Base-by-base conservation (phyloP, 1,140 invertebrate species). In the Ridgeia piscesae region DNA sequence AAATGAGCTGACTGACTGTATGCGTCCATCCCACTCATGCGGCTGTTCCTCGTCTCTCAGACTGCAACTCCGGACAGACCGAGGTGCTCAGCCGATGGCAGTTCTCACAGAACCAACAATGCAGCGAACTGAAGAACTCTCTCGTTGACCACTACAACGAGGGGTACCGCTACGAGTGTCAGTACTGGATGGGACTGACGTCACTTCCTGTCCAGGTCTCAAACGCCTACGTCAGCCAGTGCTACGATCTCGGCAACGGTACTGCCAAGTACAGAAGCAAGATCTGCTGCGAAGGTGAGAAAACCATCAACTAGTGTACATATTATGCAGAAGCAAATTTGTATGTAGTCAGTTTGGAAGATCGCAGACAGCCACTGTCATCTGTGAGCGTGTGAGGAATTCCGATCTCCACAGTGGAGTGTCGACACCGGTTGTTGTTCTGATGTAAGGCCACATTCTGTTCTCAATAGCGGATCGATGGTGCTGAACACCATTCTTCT, bases 171-270 rank as follows among this genome's bases (percentile, higher is more conserved):
- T 34, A 90, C 34, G 35, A 34, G 33, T 90, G 89, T 90, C 89
- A 90, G 35, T 35, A 35, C 35, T 90, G 89, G 89, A 34, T 90
- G 33, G 89, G 89, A 2, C n/a, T 90, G 89, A 90, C 89, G 33
- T 21, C 33, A 31, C 89, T 90, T 4, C 89, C 89, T 17, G 89
- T 33, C 35, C 33, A 33, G 17, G 89, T 90, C 33, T 34, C 89
- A 8, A 90, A 90, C 17, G 35, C 89, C 89, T 90, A n/a, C 35
- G 89, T 33, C 34, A 35, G 35, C 35, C 9, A 90, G 89, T 90
- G 89, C 35, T 35, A 31, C 17, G 89, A 90, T 14, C 35, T 34
- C n/a, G 33, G 89, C n/a, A 90, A 90, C n/a, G 89, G 89, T 17
- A 90, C 89, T 14, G 89, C 35, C 6, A 90, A 35, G n/a, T 90